Evolutionary conservation across 2,888 invertebrate species (phyloP).

Genomic region (Athripsodes cinereus): DNA sequence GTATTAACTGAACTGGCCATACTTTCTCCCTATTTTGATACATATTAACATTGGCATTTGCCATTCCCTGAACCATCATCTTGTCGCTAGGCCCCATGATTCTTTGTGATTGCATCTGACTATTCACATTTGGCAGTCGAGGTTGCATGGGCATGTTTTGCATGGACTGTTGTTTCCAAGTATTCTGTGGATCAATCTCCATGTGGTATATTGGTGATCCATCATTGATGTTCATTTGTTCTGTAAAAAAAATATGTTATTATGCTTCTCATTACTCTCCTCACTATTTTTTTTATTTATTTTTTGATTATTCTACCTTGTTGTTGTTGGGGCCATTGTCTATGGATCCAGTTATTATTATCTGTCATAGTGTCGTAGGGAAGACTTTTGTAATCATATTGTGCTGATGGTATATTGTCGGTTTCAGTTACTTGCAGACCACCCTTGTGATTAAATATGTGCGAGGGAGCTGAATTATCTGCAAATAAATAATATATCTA

Average conservation of each 20-base stretch:
- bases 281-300: too few species aligned
- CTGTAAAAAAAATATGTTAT: slow-evolving; percentile 10
- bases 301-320: slow-evolving; percentile 18
- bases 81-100: slow-evolving; percentile 17
- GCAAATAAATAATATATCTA: slow-evolving; percentile 28
- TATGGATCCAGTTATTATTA: slow-evolving; percentile 22
- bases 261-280: too few species aligned
- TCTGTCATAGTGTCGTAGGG: slow-evolving; percentile 25
- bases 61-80: slow-evolving; percentile 19
- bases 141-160: slow-evolving; percentile 22
- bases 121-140: slow-evolving; percentile 19
- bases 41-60: slow-evolving; percentile 15
- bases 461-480: slow-evolving; percentile 51
- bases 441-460: slow-evolving; percentile 67
- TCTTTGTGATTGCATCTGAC: slow-evolving; percentile 16
- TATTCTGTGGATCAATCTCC: slow-evolving; percentile 24
- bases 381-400: slow-evolving; percentile 25
- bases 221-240: slow-evolving; percentile 23
- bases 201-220: slow-evolving; percentile 26
- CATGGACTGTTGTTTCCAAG: slow-evolving; percentile 23
- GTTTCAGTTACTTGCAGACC: slow-evolving; percentile 54
- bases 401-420: slow-evolving; percentile 31
- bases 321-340: slow-evolving; percentile 25
- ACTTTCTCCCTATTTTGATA: slow-evolving; percentile 27
- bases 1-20: slow-evolving; percentile 27